phyloP scores from a whole-genome alignment of 2,888 invertebrate genomes.

The Coremacera marginata region DNA sequence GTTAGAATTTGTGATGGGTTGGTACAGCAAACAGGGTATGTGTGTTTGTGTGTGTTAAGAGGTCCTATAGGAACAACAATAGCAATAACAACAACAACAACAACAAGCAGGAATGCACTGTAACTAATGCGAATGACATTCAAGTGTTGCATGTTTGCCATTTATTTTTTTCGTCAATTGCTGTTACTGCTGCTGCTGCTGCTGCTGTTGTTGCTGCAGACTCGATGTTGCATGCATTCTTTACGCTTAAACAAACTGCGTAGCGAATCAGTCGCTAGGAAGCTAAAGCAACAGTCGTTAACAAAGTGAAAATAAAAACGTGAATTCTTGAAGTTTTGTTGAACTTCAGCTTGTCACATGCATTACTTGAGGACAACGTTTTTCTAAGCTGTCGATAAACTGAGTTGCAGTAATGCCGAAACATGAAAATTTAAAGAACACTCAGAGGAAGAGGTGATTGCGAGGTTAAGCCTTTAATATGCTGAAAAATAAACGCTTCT shows the following conservation, averaged over 20 bases:
- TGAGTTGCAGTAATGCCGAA: background rate
- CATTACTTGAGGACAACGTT: background rate
- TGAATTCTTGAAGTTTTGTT: background rate
- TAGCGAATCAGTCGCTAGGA: background rate
- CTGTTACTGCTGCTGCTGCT: no score
- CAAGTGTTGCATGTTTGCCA: background rate
- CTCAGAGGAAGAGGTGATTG: background rate
- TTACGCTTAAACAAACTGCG: background rate
- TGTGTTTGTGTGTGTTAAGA: background rate
- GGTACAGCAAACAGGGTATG: background rate
- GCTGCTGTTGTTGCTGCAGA: no score
- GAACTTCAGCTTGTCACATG: background rate
- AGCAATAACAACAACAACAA: conserved; percentile 2
- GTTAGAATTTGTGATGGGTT: conserved; percentile 1
- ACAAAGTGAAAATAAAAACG: no score
- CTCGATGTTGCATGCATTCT: background rate
- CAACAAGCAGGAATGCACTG: conserved; percentile 2
- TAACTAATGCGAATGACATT: conserved; percentile 29
- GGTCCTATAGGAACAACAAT: background rate
- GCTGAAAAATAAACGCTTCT: background rate
- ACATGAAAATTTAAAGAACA: background rate
- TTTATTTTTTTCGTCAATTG: no score
- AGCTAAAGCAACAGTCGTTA: no score
- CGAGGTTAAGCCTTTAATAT: background rate
- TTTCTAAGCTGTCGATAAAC: background rate